A percentile compares a stretch with the other conserved stretches of the same genome.
phyloP scores from a whole-genome alignment of 2,797 vertebrate species.

The Eurystomus glaucurus region DNA sequence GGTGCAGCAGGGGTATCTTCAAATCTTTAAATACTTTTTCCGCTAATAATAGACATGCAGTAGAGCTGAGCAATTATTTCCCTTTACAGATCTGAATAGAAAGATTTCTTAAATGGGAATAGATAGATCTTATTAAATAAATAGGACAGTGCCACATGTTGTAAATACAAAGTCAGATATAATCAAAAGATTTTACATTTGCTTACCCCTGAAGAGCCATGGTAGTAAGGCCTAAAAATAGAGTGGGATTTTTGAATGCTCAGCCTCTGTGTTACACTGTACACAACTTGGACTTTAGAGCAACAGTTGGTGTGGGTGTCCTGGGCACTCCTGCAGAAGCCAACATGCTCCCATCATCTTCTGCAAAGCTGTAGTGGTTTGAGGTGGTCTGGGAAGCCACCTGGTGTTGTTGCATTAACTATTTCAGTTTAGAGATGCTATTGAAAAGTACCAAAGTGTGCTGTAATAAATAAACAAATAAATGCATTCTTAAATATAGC shows the following conservation, averaged over 20 bases:
- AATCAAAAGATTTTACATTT: background rate
- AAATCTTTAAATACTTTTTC: slow-evolving; percentile 45
- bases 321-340: background rate
- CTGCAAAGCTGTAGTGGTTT: background rate
- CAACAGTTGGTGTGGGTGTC: background rate
- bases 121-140: slow-evolving; percentile 35
- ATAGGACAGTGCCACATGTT: background rate
- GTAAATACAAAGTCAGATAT: slow-evolving; percentile 9
- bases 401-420: background rate
- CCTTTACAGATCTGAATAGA: slow-evolving; percentile 25
- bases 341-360: background rate
- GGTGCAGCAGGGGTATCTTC: slow-evolving; percentile 48
- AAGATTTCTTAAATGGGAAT: slow-evolving; percentile 33
- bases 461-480: background rate
- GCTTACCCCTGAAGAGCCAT: background rate
- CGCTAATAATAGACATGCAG: slow-evolving; percentile 38
- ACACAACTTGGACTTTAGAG: background rate
- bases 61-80: slow-evolving; percentile 53
- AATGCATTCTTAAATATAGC: background rate
- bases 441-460: background rate
- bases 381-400: background rate
- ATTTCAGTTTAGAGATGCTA: background rate
- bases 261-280: fast-evolving
- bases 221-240: background rate
- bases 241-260: background rate